Conservation (phyloP, 2,888 invertebrate genomes). For the Uropetala carovei region DNA sequence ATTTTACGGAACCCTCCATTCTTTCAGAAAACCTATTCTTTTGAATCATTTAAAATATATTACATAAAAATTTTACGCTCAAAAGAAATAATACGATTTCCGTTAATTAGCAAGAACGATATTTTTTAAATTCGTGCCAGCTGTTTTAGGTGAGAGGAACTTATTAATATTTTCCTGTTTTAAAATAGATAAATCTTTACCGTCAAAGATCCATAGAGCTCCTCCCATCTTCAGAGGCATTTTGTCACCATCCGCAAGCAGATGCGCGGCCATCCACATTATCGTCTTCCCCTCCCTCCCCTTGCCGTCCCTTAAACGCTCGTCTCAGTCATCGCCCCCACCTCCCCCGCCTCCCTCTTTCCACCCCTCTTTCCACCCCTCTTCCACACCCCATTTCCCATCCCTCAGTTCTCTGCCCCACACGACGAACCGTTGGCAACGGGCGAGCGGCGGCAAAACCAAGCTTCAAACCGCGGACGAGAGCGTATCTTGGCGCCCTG, state of each 20-base stretch:
- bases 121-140: conserved; percentile 8
- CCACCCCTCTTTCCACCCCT: conserved; percentile 3
- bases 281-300: background rate
- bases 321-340: background rate
- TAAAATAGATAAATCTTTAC: conserved; percentile 6
- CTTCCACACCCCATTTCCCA: conserved; percentile 17
- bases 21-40: background rate
- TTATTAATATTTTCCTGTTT: conserved; percentile 28
- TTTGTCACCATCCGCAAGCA: conserved; percentile 11
- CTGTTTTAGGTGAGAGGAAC: background rate
- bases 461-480: conserved; percentile 32
- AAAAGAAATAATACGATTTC: background rate
- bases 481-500: background rate
- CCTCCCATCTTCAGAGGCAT: conserved; percentile 19
- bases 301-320: background rate
- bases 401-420: background rate
- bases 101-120: background rate
- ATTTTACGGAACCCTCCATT: background rate
- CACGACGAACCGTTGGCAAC: conserved; percentile 4
- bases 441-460: background rate
- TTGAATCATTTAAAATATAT: background rate
- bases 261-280: background rate
- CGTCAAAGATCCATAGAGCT: background rate
- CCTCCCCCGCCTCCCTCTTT: conserved; percentile 9
- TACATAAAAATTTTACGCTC: background rate